Evolutionary conservation across 53 echinoderm and acorn worm genomes (phyloP).

Genomic region (Astropecten irregularis): DNA sequence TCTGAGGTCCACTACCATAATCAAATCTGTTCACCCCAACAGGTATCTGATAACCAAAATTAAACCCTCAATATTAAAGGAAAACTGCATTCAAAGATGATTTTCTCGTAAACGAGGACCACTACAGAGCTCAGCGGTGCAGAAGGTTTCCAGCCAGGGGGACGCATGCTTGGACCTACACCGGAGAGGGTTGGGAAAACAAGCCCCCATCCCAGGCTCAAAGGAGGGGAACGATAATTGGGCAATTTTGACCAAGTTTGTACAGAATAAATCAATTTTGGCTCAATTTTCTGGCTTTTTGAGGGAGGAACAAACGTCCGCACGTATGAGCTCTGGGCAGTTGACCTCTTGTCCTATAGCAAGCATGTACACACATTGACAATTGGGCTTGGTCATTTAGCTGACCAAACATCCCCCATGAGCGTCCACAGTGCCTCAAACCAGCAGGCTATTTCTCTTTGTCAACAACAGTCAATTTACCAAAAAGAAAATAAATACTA

Average conservation of each 20-base stretch:
- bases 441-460: not conserved
- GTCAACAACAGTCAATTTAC: not conserved
- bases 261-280: slow-evolving; percentile 3
- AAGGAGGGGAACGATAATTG: slow-evolving; percentile 23
- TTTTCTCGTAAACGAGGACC: not conserved
- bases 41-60: no score
- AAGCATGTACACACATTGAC: not conserved
- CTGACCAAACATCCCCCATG: not conserved
- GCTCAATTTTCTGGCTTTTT: not conserved
- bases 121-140: not conserved
- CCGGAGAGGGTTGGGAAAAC: not conserved
- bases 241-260: slow-evolving; percentile 15
- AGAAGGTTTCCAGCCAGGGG: not conserved
- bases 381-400: not conserved
- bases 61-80: not conserved
- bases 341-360: not conserved
- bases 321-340: not conserved
- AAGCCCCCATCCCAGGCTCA: not conserved
- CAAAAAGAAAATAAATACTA: slow-evolving; percentile 8
- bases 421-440: not conserved
- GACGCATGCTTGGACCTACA: not conserved
- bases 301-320: not conserved
- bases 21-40: not conserved
- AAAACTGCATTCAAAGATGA: not conserved
- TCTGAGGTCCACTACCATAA: not conserved